Evolutionary conservation across 2,888 invertebrate species (phyloP), one percentile per base, ranked within the genome.

Genomic region (Amphipyra berbera): DNA sequence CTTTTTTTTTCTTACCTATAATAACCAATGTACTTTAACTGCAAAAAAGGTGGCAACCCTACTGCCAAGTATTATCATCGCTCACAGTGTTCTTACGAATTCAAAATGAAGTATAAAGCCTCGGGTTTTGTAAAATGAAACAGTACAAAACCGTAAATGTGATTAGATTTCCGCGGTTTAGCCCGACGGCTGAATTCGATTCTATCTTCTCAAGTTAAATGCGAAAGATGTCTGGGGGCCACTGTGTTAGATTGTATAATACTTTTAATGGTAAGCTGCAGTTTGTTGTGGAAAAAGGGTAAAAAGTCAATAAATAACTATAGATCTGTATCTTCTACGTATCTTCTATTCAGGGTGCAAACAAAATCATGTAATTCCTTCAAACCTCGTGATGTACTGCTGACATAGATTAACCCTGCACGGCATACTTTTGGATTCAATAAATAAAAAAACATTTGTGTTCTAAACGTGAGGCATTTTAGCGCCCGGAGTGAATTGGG

Each of bases 111-210:
- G 57, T 61, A n/a, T n/a, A 61, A 71, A 54, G 27, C 45, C 50
- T 38, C 38, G n/a, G 48, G 47, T 61, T 74, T 65, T 58, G 62
- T 61, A 60, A 53, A 69, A 79, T 68, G 52, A 69, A 75, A 61
- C 66, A 60, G 52, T 37, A 61, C 61, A 61, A 42, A 52, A 61
- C 73, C 81, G 55, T 71, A 80, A 80, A 81, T 82, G 74, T 78
- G 82, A 79, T 81, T 81, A 78, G 64, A 76, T 73, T 74, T 64
- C 54, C 53, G 73, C 61, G 78, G 76, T 73, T 70, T 61, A 61
- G 58, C 53, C 46, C 61, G 40, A 41, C 53, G 59, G 59, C 62
- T 61, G 64, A 44, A 63, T 76, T 68, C 59, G 58, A 78, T 72
- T 59, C 56, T 42, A 68, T 72, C 67, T 76, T 72, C 64, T 68